Evolutionary conservation across 2,888 invertebrate genomes (phyloP), one percentile per base, ranked within the genome.

Genomic region (Rotaria magnacalcarata): DNA sequence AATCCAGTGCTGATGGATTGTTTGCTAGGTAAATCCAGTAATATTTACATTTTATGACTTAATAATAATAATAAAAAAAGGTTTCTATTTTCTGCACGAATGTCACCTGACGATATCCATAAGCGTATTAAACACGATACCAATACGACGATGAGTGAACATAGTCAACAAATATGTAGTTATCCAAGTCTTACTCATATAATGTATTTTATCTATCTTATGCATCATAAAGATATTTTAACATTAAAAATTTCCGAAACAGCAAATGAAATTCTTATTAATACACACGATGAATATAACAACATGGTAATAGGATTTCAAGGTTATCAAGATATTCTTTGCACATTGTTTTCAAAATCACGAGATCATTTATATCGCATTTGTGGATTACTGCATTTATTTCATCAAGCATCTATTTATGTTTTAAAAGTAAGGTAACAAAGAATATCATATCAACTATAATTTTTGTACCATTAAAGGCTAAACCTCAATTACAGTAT

Each of bases 111-210:
- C 27, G 60, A 67, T 34, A 14, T 67, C 34, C 60, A 67, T 67
- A 67, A 67, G 7, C 60, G 60, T 14, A 27, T 11, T 27, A 67
- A 34, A 67, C 60, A 34, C 11, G 60, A 67, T 11, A 14, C 14
- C 3, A 34, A 67, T 14, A n/a, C 14, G 34, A 14, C 11, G 4
- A 34, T 3, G 14, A 5, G 34, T 34, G 60, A 67, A 16, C 14
- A 34, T 34, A 16, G 11, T 67, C 1, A 4, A 27, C 3, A n/a
- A 16, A 11, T 34, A 5, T 67, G 6, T 34, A 4, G 10, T 2
- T 67, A 34, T 67, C 60, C 60, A 14, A 67, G 60, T 60, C 60
- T 60, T 27, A n/a, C n/a, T 60, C 60, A 60, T 60, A 60, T 60
- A 27, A 60, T 60, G n/a, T 60, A 60, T 27, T 60, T 60, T 11